Evolutionary conservation across 1,140 invertebrate species (phyloP).

Genomic region (Formica selysi): DNA sequence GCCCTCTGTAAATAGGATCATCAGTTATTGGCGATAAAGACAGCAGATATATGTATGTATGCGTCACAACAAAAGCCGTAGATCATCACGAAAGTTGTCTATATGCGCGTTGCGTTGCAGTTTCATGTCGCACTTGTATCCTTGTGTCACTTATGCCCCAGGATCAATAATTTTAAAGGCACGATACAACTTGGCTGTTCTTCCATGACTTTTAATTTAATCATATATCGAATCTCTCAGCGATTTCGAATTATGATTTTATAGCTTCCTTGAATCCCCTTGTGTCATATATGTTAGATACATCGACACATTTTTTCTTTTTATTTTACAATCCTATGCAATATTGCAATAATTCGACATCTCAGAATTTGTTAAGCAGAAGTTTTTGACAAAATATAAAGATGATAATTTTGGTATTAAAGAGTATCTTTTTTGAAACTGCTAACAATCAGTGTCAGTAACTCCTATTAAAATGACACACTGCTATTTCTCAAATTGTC

Average conservation of each 20-base stretch:
- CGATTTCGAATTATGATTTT: background rate
- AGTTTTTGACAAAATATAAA: background rate
- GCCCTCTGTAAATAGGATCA: background rate
- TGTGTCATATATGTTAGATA: background rate
- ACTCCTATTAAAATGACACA: background rate
- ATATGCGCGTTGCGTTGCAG: constrained; percentile 13
- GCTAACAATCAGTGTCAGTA: background rate
- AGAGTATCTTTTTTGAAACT: background rate
- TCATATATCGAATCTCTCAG: background rate
- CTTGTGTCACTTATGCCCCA: constrained; percentile 42
- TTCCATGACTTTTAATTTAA: background rate
- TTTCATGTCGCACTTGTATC: constrained; percentile 15
- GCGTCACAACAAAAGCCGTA: background rate
- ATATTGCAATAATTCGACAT: background rate
- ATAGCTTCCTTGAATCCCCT: background rate
- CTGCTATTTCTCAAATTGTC: background rate
- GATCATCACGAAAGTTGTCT: constrained; percentile 9
- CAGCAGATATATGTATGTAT: background rate
- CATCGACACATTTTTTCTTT: background rate
- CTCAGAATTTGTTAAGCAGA: background rate
- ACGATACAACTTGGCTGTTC: constrained; percentile 18
- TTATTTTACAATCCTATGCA: background rate
- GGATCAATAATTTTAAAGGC: constrained; percentile 58
- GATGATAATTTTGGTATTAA: constrained; percentile 4
- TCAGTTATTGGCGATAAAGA: constrained; percentile 10